Base-by-base conservation (phyloP, 1,140 invertebrate genomes). In the Trigoniulus corallinus region DNA sequence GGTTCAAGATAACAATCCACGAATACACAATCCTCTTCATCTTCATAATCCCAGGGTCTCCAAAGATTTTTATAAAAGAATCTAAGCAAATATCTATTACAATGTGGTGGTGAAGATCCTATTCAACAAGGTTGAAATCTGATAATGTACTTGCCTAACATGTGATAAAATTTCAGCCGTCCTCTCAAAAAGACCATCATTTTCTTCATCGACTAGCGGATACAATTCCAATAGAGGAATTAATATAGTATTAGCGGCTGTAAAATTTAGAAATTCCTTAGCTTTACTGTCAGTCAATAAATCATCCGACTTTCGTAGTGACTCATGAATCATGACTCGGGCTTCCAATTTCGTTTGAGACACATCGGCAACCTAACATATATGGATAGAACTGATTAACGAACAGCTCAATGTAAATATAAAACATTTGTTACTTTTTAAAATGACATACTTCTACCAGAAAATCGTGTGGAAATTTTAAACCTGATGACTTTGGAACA, bases 11-110 rank as follows among this genome's bases (percentile, higher is more conserved):
- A 73, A 34, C 63, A 61, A 18, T 60, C 57, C 22, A 71, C 65
- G 75, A 75, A 78, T 59, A 76, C 71, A 1, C 57, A 52, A 48
- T 67, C 65, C 10, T 74, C 71, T 55, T 77, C 74, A 23, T 72
- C 71, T 47, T 78, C 75, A 41, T 67, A 58, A 53, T 79, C 77
- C 75, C 75, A 79, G 2, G 77, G 75, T 72, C 76, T 75, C 66
- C 75, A 74, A 3, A 79, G 57, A 55, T 76, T 63, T 45, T 69
- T 67, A 54, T 72, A 77, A 58, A 78, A 79, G 47, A 78, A 78
- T 48, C 76, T 55, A 7, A 12, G 26, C 4, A 22, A 18, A 10
- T 18, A 18, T 39, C 10, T 12, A 39, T 12, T 12, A 39, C 34
- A 39, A 39, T 39, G n/a, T n/a, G 10, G 10, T 39, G n/a, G 10